Percentiles rank a stretch among this genome's conserved stretches.
phyloP scores from a whole-genome alignment of 2,888 invertebrate species.

The Ormyrus pomaceus region DNA sequence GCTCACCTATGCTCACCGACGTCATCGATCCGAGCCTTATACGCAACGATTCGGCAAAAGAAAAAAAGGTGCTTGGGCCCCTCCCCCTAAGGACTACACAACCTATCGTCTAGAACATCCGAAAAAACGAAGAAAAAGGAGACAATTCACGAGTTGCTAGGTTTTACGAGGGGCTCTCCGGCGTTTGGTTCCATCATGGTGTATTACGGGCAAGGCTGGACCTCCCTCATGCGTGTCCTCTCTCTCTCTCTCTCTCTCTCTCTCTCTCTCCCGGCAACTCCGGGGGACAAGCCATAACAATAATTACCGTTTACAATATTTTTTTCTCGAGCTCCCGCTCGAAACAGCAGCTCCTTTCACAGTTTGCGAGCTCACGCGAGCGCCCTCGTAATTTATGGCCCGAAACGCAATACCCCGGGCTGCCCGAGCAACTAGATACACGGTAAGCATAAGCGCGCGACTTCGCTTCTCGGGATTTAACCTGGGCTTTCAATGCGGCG shows the following conservation, averaged over 20 bases:
- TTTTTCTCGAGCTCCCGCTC: conserved; percentile 30
- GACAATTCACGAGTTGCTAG: conserved; percentile 29
- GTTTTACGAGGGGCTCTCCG: conserved; percentile 41
- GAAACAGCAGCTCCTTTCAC: conserved; percentile 34
- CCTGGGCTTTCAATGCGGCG: background rate
- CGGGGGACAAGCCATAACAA: conserved; percentile 44
- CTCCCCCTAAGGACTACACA: conserved; percentile 2
- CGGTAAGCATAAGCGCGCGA: background rate
- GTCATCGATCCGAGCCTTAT: conserved; percentile 9
- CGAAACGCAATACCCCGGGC: conserved; percentile 47
- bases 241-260: background rate
- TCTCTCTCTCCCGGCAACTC: background rate
- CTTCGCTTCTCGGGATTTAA: conserved; percentile 48
- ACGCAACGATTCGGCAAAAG: background rate
- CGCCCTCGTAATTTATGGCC: conserved; percentile 54
- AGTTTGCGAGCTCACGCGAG: conserved; percentile 3
- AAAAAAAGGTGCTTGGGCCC: background rate
- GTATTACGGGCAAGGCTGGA: conserved; percentile 31
- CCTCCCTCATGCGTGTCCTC: conserved; percentile 34
- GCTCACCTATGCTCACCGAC: background rate
- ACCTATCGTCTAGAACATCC: background rate
- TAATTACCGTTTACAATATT: conserved; percentile 54
- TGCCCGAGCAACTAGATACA: conserved; percentile 28
- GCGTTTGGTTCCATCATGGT: conserved; percentile 50
- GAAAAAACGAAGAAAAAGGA: conserved; percentile 26